phyloP scores from a whole-genome alignment of 2,888 invertebrate genomes.

The Furcula furcula region DNA sequence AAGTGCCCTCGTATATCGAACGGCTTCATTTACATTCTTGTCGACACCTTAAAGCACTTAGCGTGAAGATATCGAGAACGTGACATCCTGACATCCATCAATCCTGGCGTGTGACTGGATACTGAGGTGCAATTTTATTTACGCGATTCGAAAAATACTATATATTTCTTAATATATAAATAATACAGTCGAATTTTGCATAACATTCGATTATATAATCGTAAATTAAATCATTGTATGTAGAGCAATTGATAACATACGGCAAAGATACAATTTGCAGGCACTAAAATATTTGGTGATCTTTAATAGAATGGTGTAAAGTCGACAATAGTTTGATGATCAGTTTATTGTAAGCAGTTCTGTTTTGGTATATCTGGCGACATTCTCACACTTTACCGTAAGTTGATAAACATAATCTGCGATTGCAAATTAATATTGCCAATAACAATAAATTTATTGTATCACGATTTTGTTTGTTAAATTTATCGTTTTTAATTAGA shows the following conservation, averaged over 20 bases:
- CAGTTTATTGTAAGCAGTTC: background rate
- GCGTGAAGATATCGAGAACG: constrained; percentile 39
- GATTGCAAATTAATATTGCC: constrained; percentile 21
- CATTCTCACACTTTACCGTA: constrained; percentile 36
- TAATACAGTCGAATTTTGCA: background rate
- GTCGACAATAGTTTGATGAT: constrained; percentile 1
- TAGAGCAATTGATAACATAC: background rate
- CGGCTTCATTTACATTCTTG: constrained; percentile 48
- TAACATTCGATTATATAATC: background rate
- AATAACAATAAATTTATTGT: background rate
- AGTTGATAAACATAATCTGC: constrained; percentile 29
- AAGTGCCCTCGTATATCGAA: constrained; percentile 13
- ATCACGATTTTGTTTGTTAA: background rate
- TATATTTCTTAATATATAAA: background rate
- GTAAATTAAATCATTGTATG: background rate
- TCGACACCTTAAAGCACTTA: constrained; percentile 51
- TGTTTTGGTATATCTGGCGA: constrained; percentile 13
- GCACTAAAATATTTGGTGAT: constrained; percentile 10
- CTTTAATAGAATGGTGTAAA: background rate
- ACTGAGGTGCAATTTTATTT: constrained; percentile 4
- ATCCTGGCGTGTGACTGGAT: constrained; percentile 41
- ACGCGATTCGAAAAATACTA: background rate
- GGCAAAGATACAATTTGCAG: background rate
- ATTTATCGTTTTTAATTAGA: background rate
- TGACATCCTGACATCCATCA: constrained; percentile 48